Percentiles rank a stretch among this genome's conserved stretches.
Evolutionary conservation across 2,888 invertebrate species (phyloP).

Genomic region (Drosophila cognata): DNA sequence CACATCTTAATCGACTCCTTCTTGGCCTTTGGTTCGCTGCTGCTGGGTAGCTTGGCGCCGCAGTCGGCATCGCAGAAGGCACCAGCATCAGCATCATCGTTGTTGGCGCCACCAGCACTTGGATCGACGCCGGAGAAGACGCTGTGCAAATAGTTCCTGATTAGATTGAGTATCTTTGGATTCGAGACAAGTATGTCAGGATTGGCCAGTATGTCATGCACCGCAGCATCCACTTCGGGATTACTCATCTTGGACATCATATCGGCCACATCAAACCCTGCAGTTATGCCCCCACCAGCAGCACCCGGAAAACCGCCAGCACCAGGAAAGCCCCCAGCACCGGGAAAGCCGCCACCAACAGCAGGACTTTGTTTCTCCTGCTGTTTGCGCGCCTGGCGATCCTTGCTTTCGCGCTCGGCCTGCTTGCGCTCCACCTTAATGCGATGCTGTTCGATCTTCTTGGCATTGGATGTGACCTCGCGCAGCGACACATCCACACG

Average conservation of each 20-base stretch:
- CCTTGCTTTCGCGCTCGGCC: slow-evolving; percentile 90
- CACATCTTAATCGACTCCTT: slow-evolving; percentile 86
- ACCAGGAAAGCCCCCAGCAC: slow-evolving; percentile 49
- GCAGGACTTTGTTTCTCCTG: slow-evolving; percentile 75
- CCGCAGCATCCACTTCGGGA: slow-evolving; percentile 91
- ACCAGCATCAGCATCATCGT: slow-evolving; percentile 10
- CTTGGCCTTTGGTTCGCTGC: slow-evolving; percentile 58
- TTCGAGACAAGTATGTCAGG: slow-evolving; percentile 93
- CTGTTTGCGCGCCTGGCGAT: slow-evolving; percentile 87
- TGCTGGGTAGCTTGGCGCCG: slow-evolving; percentile 21
- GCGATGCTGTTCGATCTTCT: slow-evolving; percentile 94
- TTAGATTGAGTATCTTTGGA: slow-evolving; percentile 90
- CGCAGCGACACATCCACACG: slow-evolving; percentile 86
- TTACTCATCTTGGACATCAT: slow-evolving; percentile 88
- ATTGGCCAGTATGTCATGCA: slow-evolving; percentile 93
- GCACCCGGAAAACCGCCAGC: slow-evolving; percentile 45
- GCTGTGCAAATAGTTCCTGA: slow-evolving; percentile 78
- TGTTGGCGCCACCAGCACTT: slow-evolving; percentile 37
- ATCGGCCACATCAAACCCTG: slow-evolving; percentile 81
- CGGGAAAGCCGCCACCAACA: slow-evolving; percentile 54
- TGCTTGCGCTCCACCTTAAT: slow-evolving; percentile 92
- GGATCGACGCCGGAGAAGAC: slow-evolving; percentile 7
- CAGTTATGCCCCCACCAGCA: slow-evolving; percentile 51
- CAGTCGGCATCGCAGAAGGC: slow-evolving; percentile 23
- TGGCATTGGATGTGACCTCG: slow-evolving; percentile 96